Evolutionary conservation across 2,113 vertebrate species (phyloP).

Genomic region (Rhinolophus ferrumequinum): DNA sequence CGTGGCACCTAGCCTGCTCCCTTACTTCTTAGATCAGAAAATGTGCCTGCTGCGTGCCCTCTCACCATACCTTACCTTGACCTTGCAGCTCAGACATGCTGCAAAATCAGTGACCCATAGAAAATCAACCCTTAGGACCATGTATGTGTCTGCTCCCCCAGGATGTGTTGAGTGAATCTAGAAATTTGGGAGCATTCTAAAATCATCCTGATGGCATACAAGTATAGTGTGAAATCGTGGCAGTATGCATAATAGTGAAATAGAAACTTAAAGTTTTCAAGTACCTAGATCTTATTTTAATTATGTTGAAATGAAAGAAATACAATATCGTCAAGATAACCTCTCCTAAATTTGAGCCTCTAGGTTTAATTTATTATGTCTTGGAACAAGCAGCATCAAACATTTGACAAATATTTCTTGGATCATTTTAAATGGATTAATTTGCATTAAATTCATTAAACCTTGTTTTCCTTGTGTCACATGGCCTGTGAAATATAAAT

Average conservation of each 20-base stretch:
- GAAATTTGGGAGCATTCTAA: not conserved
- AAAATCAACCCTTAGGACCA: not conserved
- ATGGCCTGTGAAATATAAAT: not conserved
- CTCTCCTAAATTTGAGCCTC: not conserved
- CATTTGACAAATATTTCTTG: not conserved
- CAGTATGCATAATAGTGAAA: not conserved
- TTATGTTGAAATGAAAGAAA: constrained; percentile 8
- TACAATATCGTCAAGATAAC: not conserved
- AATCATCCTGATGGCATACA: not conserved
- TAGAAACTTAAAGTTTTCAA: not conserved
- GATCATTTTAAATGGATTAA: constrained; percentile 14
- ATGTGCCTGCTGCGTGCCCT: fast-evolving
- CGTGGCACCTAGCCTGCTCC: not conserved
- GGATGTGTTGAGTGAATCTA: not conserved
- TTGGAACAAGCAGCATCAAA: not conserved
- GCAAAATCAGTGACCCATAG: not conserved
- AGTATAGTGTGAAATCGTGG: not conserved
- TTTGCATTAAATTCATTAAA: not conserved
- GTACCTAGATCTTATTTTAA: not conserved
- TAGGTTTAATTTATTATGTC: not conserved
- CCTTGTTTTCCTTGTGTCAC: not conserved
- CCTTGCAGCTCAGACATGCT: not conserved
- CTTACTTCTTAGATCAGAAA: not conserved
- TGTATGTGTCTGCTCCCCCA: not conserved
- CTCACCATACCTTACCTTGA: not conserved